Conservation (phyloP, 1,140 invertebrate genomes). For the Bombus vancouverensis region DNA sequence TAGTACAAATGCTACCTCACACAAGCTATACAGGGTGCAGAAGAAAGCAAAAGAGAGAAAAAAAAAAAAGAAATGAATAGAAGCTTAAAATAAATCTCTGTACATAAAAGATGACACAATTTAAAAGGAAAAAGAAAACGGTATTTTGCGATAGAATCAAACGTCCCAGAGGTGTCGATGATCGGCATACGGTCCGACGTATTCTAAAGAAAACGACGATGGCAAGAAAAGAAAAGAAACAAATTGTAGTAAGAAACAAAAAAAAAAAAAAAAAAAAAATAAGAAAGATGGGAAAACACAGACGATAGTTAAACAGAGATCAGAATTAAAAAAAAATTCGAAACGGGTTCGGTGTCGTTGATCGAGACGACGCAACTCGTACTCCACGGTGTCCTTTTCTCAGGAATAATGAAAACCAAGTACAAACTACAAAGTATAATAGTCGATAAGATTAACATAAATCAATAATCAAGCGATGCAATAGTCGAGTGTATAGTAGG, state of each 20-base stretch:
- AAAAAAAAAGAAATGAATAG: neutral
- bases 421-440: constrained; percentile 82
- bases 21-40: constrained; percentile 81
- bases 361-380: constrained; percentile 1
- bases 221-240: constrained; percentile 4
- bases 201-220: constrained; percentile 12
- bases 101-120: constrained; percentile 66
- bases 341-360: constrained; percentile 11
- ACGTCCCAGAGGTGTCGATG: constrained; percentile 13
- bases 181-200: neutral
- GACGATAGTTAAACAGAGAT: constrained; percentile 27
- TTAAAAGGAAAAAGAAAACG: constrained; percentile 29
- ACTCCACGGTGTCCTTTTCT: constrained; percentile 71
- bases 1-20: constrained; percentile 82
- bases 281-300: constrained; percentile 2
- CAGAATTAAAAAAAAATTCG: constrained; percentile 35
- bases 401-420: constrained; percentile 80
- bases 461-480: constrained; percentile 76
- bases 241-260: neutral
- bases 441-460: constrained; percentile 77
- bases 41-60: constrained; percentile 53
- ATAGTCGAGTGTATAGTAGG: constrained; percentile 72
- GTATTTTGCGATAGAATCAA: constrained; percentile 56
- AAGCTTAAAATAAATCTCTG: constrained; percentile 55
- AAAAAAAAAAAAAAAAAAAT: neutral